These are phyloP conservation scores for Apis laboriosa DNA, from an alignment of 1,140 invertebrate species.

Conservation along the genomic window DNA sequence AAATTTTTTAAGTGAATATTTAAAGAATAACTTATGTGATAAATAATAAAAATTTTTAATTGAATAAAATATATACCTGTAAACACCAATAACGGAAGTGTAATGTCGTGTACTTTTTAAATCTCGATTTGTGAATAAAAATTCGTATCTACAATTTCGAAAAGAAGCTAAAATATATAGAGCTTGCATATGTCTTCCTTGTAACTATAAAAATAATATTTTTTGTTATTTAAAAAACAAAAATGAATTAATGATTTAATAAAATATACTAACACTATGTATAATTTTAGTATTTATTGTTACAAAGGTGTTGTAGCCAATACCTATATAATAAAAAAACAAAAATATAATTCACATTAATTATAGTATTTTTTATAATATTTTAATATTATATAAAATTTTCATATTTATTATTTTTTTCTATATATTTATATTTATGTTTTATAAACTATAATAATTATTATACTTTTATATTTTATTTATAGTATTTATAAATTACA, in stretches of 20 bases:
- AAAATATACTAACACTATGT: conserved; percentile 87
- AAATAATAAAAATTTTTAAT: conserved; percentile 21
- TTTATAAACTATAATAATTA: not conserved
- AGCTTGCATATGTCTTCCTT: conserved; percentile 92
- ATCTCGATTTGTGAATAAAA: conserved; percentile 97
- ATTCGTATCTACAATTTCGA: conserved; percentile 94
- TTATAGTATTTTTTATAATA: too few relatives aligned
- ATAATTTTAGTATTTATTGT: conserved; percentile 92
- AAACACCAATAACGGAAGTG: conserved; percentile 93
- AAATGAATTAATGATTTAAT: conserved; percentile 27
- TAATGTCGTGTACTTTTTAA: conserved; percentile 92
- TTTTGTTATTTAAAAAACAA: not conserved
- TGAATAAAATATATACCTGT: conserved; percentile 82
- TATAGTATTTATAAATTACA: not conserved
- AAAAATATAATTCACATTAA: conserved; percentile 49
- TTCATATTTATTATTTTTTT: not conserved
- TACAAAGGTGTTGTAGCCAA: conserved; percentile 93
- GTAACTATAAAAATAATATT: conserved; percentile 82
- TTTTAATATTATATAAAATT: too few relatives aligned
- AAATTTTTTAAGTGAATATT: too few relatives aligned
- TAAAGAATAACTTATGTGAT: not conserved
- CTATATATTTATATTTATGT: not conserved
- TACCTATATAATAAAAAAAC: conserved; percentile 84
- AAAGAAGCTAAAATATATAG: conserved; percentile 93
- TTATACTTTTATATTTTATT: not conserved